A percentile compares a stretch with the other conserved stretches of the same genome.
Conservation (phyloP, 2,113 vertebrate genomes). For the Antigone vipio region DNA sequence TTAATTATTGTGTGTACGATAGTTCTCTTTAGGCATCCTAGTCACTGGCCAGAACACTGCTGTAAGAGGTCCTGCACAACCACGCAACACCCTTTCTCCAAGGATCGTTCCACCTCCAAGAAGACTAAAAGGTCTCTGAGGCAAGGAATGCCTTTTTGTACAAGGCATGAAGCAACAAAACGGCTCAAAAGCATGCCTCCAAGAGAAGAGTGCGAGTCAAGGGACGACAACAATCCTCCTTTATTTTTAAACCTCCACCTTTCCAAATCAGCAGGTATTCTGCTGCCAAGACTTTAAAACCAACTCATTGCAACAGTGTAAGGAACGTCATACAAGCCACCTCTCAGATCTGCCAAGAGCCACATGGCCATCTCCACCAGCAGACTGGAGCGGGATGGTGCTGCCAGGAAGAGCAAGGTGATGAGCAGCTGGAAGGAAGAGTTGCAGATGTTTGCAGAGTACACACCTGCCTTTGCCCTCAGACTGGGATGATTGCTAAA, state of each 20-base stretch:
- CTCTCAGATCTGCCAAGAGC: not conserved
- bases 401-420: not conserved
- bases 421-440: not conserved
- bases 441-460: not conserved
- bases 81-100: not conserved
- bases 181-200: not conserved
- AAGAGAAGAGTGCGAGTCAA: not conserved
- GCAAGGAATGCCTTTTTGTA: not conserved
- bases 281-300: not conserved
- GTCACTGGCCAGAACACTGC: not conserved
- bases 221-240: not conserved
- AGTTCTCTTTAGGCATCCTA: not conserved
- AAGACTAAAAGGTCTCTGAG: not conserved
- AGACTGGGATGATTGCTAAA: not conserved
- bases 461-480: not conserved
- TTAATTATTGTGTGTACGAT: not conserved
- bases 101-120: not conserved
- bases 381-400: rapidly evolving
- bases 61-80: not conserved
- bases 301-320: not conserved
- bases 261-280: not conserved
- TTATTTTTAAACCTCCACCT: not conserved
- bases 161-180: not conserved
- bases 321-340: not conserved
- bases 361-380: not conserved